Base-by-base conservation (phyloP, 2,113 vertebrate genomes). In the Pelvicachromis taeniatus region DNA sequence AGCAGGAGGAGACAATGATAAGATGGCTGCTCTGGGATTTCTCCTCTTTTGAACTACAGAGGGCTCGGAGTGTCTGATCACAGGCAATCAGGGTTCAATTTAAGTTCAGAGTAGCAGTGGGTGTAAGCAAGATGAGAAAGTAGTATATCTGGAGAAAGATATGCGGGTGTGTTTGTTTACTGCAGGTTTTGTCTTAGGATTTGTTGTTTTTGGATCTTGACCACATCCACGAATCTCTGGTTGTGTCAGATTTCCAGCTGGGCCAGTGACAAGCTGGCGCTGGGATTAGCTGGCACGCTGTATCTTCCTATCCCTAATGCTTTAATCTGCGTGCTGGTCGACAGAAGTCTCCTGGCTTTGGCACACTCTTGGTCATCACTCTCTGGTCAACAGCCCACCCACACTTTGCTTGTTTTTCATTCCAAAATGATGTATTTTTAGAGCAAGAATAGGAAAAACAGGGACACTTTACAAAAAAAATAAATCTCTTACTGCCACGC, bases 281-380 rank as follows among this genome's bases (percentile, higher is more conserved):
- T 61, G 81, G 95, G 96, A 97, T 97, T 96, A 96, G 95, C 48
- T 75, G 92, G 94, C 94, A 84, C 31, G 61, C 91, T 79, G 93
- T 92, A 94, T 94, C 95, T 94, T 91, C 87, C 96, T 93, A 89
- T 95, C 91, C 8, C 92, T 96, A 96, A 91, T 95, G 92, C 94
- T 92, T 95, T 94, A 96, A 97, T 96, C 95, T 94, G 87, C 70
- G 81, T 91, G 79, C 83, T 89, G 82, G 86, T 87, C 40, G 45
- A 58, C 87, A 86, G 80, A 68, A 87, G 90, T 93, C 84, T 81
- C 88, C 59, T 88, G 77, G 89, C 87, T 85, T 85, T 88, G 58
- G 82, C 58, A 80, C 85, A 81, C 81, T 78, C 83, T 82, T 78
- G 81, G 78, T 90, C 78, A 35, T 63, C 87, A n/a, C 84, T 84